These are phyloP conservation scores for Drosophila kurseongensis DNA, from an alignment of 1,140 invertebrate genomes.

Conservation along the genomic window DNA sequence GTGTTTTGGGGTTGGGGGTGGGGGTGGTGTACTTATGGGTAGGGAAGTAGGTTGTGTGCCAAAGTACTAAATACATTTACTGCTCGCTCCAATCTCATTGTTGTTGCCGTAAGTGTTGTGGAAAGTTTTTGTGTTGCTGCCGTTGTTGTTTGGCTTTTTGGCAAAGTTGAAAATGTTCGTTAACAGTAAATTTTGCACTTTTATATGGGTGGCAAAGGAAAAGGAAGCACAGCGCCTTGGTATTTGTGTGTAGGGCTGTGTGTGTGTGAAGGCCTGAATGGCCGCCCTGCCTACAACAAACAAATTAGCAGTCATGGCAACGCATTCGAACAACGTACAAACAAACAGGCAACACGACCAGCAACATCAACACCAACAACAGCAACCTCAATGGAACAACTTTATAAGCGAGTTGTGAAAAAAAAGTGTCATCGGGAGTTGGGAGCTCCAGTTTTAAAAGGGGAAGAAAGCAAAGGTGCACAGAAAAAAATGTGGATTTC, in stretches of 20 bases:
- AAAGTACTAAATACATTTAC: constrained; percentile 78
- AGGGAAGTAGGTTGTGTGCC: constrained; percentile 21
- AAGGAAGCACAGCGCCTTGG: constrained; percentile 18
- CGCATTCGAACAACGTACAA: constrained; percentile 53
- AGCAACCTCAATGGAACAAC: constrained; percentile 60
- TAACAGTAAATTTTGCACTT: constrained; percentile 81
- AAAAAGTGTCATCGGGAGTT: constrained; percentile 61
- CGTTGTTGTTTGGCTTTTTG: constrained; percentile 82
- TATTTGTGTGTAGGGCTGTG: neutral
- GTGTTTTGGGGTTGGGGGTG: neutral
- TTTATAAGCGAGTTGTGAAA: constrained; percentile 70
- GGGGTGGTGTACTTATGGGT: too few species aligned
- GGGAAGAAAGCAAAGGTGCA: constrained; percentile 17
- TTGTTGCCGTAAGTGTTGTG: constrained; percentile 79
- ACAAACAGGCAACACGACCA: constrained; percentile 60
- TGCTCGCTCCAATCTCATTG: constrained; percentile 52
- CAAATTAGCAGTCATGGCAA: constrained; percentile 81
- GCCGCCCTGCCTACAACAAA: constrained; percentile 77
- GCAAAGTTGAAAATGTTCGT: constrained; percentile 80
- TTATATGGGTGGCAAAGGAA: constrained; percentile 26
- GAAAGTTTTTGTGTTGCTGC: constrained; percentile 81
- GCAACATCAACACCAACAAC: constrained; percentile 44
- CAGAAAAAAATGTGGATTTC: neutral
- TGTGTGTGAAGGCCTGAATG: constrained; percentile 46
- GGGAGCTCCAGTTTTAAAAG: constrained; percentile 32